phyloP scores from a whole-genome alignment of 2,113 vertebrate genomes.

The Gambusia affinis region DNA sequence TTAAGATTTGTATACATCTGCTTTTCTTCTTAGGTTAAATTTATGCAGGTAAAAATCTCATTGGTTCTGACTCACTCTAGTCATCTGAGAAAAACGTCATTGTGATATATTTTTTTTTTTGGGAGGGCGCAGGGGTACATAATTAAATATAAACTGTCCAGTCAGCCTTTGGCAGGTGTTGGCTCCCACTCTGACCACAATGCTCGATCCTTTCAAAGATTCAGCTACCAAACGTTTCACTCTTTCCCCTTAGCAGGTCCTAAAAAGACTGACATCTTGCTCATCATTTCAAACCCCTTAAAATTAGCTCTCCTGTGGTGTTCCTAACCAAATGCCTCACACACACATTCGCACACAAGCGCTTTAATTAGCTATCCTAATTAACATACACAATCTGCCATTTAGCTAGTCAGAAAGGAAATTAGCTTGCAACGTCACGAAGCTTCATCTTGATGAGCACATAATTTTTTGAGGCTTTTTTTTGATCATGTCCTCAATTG shows the following conservation, averaged over 20 bases:
- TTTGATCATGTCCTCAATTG: background rate
- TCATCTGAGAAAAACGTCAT: background rate
- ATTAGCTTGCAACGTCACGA: constrained; percentile 28
- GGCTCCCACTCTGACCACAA: constrained; percentile 34
- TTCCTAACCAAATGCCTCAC: constrained; percentile 44
- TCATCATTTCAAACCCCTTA: constrained; percentile 35
- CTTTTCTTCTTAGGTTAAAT: background rate
- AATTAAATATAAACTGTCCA: constrained; percentile 56
- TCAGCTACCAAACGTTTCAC: constrained; percentile 38
- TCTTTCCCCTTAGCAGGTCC: constrained; percentile 14
- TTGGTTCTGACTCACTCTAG: constrained; percentile 27
- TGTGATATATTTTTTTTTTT: background rate
- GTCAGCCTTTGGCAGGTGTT: constrained; percentile 56
- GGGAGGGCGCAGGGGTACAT: background rate
- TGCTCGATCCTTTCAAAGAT: constrained; percentile 12
- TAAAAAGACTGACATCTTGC: constrained; percentile 41
- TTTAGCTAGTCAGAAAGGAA: constrained; percentile 44
- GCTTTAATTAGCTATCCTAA: constrained; percentile 60
- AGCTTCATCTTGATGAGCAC: constrained; percentile 21
- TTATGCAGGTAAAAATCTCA: background rate
- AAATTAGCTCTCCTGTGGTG: constrained; percentile 42
- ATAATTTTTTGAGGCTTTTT: background rate
- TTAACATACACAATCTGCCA: constrained; percentile 53
- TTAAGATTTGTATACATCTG: constrained; percentile 11
- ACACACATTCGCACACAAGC: constrained; percentile 7